Evolutionary conservation across 2,113 vertebrate genomes (phyloP).

Genomic region (Spermophilus dauricus): DNA sequence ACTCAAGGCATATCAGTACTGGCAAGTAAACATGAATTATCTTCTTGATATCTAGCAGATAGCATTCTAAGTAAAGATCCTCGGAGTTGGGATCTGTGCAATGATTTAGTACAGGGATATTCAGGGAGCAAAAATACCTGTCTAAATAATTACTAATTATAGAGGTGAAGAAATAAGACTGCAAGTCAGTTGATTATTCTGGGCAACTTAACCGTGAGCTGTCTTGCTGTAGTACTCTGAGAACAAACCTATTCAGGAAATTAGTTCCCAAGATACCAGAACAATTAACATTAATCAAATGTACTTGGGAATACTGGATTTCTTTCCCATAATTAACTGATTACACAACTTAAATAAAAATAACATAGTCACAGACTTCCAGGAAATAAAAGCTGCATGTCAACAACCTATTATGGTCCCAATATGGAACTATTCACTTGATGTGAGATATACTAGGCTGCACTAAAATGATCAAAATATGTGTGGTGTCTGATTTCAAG

Average conservation of each 20-base stretch:
- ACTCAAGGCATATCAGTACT: not conserved
- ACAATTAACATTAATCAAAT: not conserved
- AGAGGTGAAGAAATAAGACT: not conserved
- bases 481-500: not conserved
- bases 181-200: not conserved
- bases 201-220: not conserved
- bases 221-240: not conserved
- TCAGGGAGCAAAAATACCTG: not conserved
- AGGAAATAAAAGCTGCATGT: not conserved
- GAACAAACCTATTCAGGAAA: not conserved
- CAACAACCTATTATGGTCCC: not conserved
- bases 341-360: not conserved
- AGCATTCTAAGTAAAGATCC: not conserved
- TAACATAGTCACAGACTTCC: not conserved
- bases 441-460: not conserved
- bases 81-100: not conserved
- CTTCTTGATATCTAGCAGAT: not conserved
- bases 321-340: not conserved
- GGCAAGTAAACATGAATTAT: not conserved
- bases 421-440: conserved; percentile 5
- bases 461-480: not conserved
- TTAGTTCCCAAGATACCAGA: not conserved
- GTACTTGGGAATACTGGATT: not conserved
- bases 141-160: conserved; percentile 10
- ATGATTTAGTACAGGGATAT: too few species aligned